Percentiles rank a stretch among this genome's conserved stretches.
phyloP scores from a whole-genome alignment of 2,113 vertebrate genomes.

The Lagopus leucura region DNA sequence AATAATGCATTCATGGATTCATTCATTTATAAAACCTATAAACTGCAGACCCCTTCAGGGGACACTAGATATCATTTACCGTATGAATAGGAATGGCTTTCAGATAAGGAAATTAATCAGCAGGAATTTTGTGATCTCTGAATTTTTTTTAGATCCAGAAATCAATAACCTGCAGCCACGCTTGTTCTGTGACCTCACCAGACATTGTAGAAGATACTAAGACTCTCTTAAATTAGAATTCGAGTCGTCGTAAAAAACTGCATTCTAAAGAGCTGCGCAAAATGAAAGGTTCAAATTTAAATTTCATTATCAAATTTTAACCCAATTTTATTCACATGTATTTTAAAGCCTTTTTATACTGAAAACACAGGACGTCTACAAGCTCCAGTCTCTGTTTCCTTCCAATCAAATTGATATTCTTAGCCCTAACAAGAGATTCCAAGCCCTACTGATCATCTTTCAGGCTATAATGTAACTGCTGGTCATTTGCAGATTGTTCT shows the following conservation, averaged over 20 bases:
- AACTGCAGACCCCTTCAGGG: not conserved
- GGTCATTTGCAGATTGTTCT: not conserved
- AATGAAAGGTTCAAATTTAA: not conserved
- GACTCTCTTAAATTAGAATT: not conserved
- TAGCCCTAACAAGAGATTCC: not conserved
- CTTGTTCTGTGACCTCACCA: not conserved
- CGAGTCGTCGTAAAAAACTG: not conserved
- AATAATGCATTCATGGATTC: slow-evolving; percentile 27
- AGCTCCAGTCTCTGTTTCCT: not conserved
- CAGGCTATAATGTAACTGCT: not conserved
- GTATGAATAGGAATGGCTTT: not conserved
- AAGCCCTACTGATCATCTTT: not conserved
- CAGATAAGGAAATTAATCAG: slow-evolving; percentile 47
- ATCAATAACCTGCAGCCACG: not conserved
- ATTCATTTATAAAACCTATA: slow-evolving; percentile 43
- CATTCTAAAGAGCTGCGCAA: not conserved
- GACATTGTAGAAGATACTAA: not conserved
- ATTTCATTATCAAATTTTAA: not conserved
- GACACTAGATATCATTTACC: slow-evolving; percentile 5
- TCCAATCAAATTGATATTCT: not conserved
- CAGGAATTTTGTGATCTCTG: not conserved
- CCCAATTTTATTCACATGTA: not conserved
- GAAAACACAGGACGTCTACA: not conserved
- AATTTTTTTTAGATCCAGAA: not conserved
- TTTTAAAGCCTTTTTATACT: not conserved